Evolutionary conservation across 2,113 vertebrate genomes (phyloP).

Genomic region (Echinops telfairi): DNA sequence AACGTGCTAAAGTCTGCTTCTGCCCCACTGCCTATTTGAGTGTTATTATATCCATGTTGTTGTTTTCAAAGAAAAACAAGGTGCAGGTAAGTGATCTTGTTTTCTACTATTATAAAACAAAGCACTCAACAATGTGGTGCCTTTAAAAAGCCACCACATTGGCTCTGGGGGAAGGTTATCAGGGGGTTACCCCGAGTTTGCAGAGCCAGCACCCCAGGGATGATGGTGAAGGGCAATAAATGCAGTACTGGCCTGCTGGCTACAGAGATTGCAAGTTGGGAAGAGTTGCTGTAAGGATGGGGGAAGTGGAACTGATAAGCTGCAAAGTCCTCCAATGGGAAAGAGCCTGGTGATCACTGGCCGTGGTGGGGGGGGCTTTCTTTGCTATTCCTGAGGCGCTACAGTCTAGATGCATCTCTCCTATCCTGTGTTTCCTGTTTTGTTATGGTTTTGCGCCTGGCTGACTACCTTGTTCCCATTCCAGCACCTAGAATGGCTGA

Average conservation of each 20-base stretch:
- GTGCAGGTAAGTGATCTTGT: not conserved
- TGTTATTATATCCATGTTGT: too few relatives aligned
- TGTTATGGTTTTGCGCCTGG: not conserved
- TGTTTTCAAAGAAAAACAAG: not conserved
- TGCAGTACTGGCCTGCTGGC: not conserved
- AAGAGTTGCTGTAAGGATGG: conserved; percentile 97
- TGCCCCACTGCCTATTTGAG: not conserved
- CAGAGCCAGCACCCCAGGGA: not conserved
- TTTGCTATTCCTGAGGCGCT: conserved; percentile 90
- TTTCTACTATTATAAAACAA: not conserved
- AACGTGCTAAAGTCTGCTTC: not conserved
- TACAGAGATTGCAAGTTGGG: conserved; percentile 85
- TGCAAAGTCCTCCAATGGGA: conserved; percentile 97
- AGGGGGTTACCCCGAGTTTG: not conserved
- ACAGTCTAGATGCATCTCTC: not conserved
- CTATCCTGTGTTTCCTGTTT: not conserved
- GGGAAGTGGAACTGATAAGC: conserved; percentile 94
- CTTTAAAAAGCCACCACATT: not conserved
- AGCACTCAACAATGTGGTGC: not conserved
- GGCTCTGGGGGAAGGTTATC: not conserved
- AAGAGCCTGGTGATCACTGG: conserved; percentile 95
- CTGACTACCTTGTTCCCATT: not conserved
- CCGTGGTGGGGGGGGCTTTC: conserved; percentile 89
- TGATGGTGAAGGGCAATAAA: not conserved
- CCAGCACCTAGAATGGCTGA: not conserved